These are phyloP conservation scores for Dugesia japonica DNA, from an alignment of 2,888 invertebrate species.

Conservation along the genomic window DNA sequence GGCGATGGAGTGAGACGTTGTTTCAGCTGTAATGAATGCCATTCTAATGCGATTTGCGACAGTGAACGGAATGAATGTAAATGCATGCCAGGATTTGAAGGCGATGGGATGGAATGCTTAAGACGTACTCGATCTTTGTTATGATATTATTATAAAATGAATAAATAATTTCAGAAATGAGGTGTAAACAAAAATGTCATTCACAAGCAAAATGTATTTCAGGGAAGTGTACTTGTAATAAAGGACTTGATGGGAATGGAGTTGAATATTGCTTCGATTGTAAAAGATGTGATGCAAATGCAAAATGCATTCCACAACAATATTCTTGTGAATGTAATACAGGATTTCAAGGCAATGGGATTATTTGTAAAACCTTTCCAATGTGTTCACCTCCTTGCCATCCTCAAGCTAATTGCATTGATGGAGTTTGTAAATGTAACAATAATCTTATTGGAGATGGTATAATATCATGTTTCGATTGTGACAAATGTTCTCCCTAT, in stretches of 20 bases:
- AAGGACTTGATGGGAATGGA: not conserved
- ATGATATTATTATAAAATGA: too few species aligned
- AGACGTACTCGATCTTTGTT: too few species aligned
- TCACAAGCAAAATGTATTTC: not conserved
- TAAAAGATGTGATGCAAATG: not conserved
- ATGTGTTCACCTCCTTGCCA: not conserved
- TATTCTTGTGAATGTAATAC: not conserved
- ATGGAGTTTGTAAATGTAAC: not conserved
- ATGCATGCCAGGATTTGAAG: not conserved
- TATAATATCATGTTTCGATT: not conserved
- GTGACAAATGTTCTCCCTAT: not conserved
- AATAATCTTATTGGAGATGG: conserved; percentile 2
- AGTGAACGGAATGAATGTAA: not conserved
- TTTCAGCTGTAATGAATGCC: not conserved
- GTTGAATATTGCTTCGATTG: not conserved
- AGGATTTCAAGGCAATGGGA: not conserved
- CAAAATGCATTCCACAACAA: not conserved
- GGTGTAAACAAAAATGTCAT: not conserved
- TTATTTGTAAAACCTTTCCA: not conserved
- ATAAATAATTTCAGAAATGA: not conserved
- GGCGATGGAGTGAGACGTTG: not conserved
- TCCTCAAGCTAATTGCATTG: not conserved
- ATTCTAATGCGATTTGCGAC: not conserved
- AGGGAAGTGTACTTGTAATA: not conserved
- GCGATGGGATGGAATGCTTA: not conserved